Base-by-base conservation (phyloP, 1,140 invertebrate genomes). In the Calliphora vicina region DNA sequence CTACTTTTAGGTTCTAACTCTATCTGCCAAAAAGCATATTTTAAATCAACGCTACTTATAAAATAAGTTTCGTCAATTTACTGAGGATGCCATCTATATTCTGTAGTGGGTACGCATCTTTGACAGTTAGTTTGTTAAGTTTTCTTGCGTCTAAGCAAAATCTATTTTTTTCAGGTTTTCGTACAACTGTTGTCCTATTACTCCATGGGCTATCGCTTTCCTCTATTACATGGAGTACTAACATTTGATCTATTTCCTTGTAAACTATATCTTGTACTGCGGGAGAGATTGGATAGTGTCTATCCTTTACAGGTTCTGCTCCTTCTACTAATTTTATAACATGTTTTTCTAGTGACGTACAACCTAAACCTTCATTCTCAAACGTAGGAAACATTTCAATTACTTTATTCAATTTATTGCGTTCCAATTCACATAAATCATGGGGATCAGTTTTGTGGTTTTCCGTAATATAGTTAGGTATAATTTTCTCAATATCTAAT, bases 1-100 rank as follows among this genome's bases (percentile, higher is more conserved):
- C 83, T 85, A 20, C 84, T 86, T 17, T 82, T 81, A 5, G 84
- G 67, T 0, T 83, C 85, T 1, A 91, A 20, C 0, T 86, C 86
- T 1, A 91, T 85, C 83, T 91, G 88, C 85, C 85, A 88, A 80
- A 86, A 91, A 0, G 87, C 89, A 50, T 86, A 84, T 83, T 87
- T 89, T 20, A 90, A 82, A 83, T 89, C 86, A 1, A 82, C 67
- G 27, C 81, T 72, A 27, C 25, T 72, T 6, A 82, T 67, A 50
- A 72, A 82, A 50, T 27, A 29, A 2, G 57, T 82, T 17, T 82
- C 61, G 5, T 72, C 27, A n/a, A 82, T 72, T 27, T 17, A 23
- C 61, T 82, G n/a, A 81, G 27, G 5, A 83, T 80, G 17, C 73
- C 82, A 23, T 83, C 73, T 26, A 80, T 80, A 29, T 83, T 57